Evolutionary conservation across 2,888 invertebrate species (phyloP), one percentile per base, ranked within the genome.

Genomic region (Acanthosepion pharaonis): DNA sequence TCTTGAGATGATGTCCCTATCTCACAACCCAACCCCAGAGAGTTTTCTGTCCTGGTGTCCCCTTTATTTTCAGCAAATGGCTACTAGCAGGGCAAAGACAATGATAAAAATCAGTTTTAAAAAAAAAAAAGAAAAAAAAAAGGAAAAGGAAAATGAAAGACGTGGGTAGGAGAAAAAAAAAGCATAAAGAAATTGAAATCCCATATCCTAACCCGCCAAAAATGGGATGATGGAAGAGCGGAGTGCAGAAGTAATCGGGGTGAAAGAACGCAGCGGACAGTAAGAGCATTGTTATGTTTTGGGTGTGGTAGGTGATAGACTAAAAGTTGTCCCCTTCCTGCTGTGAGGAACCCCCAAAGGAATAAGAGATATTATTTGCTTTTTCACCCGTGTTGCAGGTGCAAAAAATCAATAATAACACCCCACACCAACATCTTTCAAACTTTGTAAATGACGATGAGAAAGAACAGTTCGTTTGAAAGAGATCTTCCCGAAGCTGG

Each of bases 331-430:
- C 18, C n/a, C 78, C n/a, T n/a, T 78, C 78, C n/a, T 33, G 78
- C n/a, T 78, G 78, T 18, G n/a, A 78, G 78, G 11, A 78, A n/a
- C n/a, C n/a, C 78, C 78, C 78, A 78, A n/a, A 11, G 78, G n/a
- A 78, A 78, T 78, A 78, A 78, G 33, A 78, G 78, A 78, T 78
- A 78, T 78, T 78, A 33, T 78, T 78, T 78, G n/a, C n/a, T n/a
- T 33, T 78, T 78, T 78, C 78, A 78, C n/a, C 78, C 78, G 33
- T 78, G 78, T 33, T 78, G 78, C 78, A 78, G 78, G 78, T 78
- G 78, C 78, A 78, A 78, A 33, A 78, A 78, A 78, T 78, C 78
- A 78, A 78, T 78, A 78, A n/a, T 78, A n/a, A 33, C 78, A 11
- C 78, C 78, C n/a, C 78, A 8, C n/a, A n/a, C n/a, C 78, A n/a